Conservation (phyloP, 2,888 invertebrate species). For the Axea sp. region DNA sequence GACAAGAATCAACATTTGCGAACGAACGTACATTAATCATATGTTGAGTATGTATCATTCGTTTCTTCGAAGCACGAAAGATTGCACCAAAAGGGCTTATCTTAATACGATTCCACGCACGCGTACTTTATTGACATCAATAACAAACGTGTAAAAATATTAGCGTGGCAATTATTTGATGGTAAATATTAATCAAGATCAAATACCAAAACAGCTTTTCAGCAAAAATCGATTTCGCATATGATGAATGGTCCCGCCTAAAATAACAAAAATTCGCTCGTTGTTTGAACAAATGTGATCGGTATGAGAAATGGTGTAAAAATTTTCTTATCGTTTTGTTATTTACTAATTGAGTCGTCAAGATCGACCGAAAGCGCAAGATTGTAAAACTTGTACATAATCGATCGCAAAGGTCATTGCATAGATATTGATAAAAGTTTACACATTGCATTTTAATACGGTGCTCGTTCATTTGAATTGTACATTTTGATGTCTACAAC, state of each 20-base stretch:
- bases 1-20: background rate
- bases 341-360: constrained; percentile 15
- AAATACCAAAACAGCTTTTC: background rate
- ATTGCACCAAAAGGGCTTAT: constrained; percentile 5
- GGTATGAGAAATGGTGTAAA: constrained; percentile 8
- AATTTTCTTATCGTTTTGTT: background rate
- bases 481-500: too few relatives aligned
- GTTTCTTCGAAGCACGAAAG: constrained; percentile 1
- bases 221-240: background rate
- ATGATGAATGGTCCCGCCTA: too few relatives aligned
- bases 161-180: constrained; percentile 6
- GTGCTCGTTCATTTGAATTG: too few relatives aligned
- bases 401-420: constrained; percentile 15
- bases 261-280: background rate
- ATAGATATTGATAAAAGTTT: constrained; percentile 10
- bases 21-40: constrained; percentile 9
- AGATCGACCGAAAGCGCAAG: constrained; percentile 23
- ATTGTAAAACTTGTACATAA: constrained; percentile 22
- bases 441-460: too few relatives aligned
- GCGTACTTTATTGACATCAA: constrained; percentile 28
- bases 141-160: constrained; percentile 3
- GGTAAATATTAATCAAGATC: constrained; percentile 24
- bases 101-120: background rate
- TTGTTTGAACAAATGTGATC: background rate
- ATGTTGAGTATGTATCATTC: constrained; percentile 25